Base-by-base conservation (phyloP, 1,140 invertebrate species). In the Drosophila murphyi region DNA sequence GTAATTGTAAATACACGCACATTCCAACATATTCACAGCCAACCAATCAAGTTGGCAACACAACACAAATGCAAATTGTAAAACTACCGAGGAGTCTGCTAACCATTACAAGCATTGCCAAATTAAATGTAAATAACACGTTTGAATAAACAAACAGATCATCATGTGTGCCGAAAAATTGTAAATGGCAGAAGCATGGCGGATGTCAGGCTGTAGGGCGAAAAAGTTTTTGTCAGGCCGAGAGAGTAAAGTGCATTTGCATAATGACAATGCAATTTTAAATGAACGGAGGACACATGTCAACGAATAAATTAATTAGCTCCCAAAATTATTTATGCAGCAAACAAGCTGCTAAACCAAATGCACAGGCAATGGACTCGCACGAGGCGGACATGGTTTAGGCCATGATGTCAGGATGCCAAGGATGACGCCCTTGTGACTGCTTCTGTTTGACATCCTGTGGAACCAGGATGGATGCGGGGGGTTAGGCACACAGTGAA, bases 251-350 rank as follows among this genome's bases (percentile, higher is more conserved):
- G 76, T 88, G 83, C 85, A 88, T 88, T 88, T 88, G 83, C 83
- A 88, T 89, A 88, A 88, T 88, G 80, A 89, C 80, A 89, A 88
- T 88, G 83, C 83, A 87, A 88, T 87, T 87, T 88, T 76, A 77
- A 87, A 88, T 77, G 88, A 87, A 87, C 83, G 76, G 73, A 74
- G 82, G 85, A 88, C 85, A 88, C 85, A 88, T 88, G 85, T 88
- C 85, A 85, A 78, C 85, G 85, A 88, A 88, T 88, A 88, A 88
- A 88, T 88, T 88, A 88, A 88, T 89, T 89, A 89, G 85, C 85
- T 80, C 85, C 70, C 79, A 2, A 80, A 68, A 71, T 88, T 88
- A 89, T 88, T 88, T 88, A 89, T 88, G 85, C 85, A 85, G 73
- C 80, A 82, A 87, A 87, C 83, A 82, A 64, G 60, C 69, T 50